Base-by-base conservation (phyloP, 2,113 vertebrate genomes). In the Neopipo cinnamomea region DNA sequence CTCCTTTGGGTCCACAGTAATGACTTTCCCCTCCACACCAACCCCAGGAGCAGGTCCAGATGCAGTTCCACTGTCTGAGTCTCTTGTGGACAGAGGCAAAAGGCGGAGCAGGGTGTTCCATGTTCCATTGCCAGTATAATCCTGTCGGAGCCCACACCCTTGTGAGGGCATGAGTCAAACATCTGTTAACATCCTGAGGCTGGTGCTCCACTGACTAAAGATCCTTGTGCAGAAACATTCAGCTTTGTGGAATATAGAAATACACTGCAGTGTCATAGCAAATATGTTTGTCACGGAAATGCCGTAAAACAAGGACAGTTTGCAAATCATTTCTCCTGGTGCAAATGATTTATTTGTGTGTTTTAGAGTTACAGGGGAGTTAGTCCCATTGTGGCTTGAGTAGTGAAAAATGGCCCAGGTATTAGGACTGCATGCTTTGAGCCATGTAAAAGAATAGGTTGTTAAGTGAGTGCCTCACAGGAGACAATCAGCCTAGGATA, bases 131-230 rank as follows among this genome's bases (percentile, higher is more conserved):
- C 35, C 50, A 9, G 1, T 10, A 11, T 7, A 50, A 37, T 14
- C n/a, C 30, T 39, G 21, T n/a, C 6, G 3, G 37, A 46, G 15
- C 1, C 0, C 39, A 30, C 14, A 9, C 6, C n/a, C 37, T 28
- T 61, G 37, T 33, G 50, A 85, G 52, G 41, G 13, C 20, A 7
- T 1, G n/a, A 66, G 59, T 13, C 46, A 75, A 53, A 55, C 31
- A 9, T 21, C 7, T 46, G 47, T 33, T 24, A 42, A 30, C 0
- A 0, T 24, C 31, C 42, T 93, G 37, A 4, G 8, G 39, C 14
- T 41, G n/a, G 5, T n/a, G 11, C 21, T 67, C 46, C 2, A 0
- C 8, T 39, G 61, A 16, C 47, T 55, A 52, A 18, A 68, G 47
- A 28, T 50, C 11, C 59, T 42, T 49, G 42, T 39, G 42, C 42